Percentiles rank a stretch among this genome's conserved stretches.
phyloP scores from a whole-genome alignment of 2,888 invertebrate genomes.

The Mamestra brassicae region DNA sequence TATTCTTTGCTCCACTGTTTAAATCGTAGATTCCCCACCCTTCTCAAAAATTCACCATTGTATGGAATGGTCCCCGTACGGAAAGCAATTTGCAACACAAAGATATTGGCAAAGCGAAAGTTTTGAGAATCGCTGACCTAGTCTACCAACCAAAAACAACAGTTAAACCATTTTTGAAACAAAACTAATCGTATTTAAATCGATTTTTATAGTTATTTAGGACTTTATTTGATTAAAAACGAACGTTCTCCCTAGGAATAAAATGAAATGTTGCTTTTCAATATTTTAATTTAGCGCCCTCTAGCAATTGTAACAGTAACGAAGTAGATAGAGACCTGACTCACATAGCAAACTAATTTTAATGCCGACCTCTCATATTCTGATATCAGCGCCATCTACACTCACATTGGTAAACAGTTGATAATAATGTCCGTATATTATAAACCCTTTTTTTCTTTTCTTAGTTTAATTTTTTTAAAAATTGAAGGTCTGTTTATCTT shows the following conservation, averaged over 20 bases:
- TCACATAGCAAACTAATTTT: too few species aligned
- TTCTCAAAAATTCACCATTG: too few species aligned
- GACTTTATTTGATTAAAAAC: too few species aligned
- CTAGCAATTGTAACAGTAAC: conserved; percentile 8
- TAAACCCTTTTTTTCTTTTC: too few species aligned
- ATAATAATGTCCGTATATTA: not conserved
- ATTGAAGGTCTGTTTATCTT: not conserved
- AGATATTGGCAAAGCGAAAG: not conserved
- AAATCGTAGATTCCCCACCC: too few species aligned
- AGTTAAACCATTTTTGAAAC: too few species aligned
- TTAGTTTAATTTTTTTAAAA: too few species aligned
- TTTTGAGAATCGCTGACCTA: not conserved
- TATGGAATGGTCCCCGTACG: too few species aligned
- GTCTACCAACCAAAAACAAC: not conserved
- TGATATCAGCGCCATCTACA: conserved; percentile 40
- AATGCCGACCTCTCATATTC: not conserved
- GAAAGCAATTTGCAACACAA: not conserved
- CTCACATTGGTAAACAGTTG: not conserved
- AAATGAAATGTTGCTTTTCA: not conserved
- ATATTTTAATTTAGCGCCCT: conserved; percentile 36
- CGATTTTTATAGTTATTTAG: too few species aligned
- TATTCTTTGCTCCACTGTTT: too few species aligned
- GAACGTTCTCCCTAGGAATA: not conserved
- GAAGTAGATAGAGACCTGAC: not conserved
- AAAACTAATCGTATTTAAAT: too few species aligned